Evolutionary conservation across 2,797 vertebrate genomes (phyloP), one percentile per base, ranked within the genome.

Genomic region (Acanthurus leucopareius): DNA sequence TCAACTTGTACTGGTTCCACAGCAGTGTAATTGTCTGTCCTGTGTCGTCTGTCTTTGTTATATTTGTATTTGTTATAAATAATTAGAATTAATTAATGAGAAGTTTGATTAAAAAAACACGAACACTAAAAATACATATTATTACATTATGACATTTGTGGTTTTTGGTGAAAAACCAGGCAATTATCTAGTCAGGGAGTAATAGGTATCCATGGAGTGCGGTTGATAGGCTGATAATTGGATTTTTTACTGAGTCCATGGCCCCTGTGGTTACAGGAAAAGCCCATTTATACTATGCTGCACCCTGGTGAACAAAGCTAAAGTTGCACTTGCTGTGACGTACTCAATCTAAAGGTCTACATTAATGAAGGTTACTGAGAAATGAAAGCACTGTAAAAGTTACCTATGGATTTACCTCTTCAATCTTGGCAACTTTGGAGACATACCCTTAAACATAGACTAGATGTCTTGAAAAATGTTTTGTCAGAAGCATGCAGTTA

Each of bases 241-340:
- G 3, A 40, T 57, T 5, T 38, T 7, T 35, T 32, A 15, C 16
- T 59, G 57, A 22, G 15, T 48, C 13, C 7, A 2, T 22, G 9
- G 4, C 17, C 0, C 28, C 7, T 45, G 35, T 19, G 2, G 10
- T n/a, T 65, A 54, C 28, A 52, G 42, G 35, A n/a, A 49, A 35
- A n/a, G 2, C 1, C 16, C 42, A 0, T 67, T 25, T n/a, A 9
- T 76, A 52, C 66, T 20, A 49, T 10, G 52, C 80, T 64, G 86
- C 80, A 0, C 72, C 77, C 88, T 86, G 70, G 57, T 70, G 87
- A 2, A 45, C 48, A 54, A 20, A 47, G 8, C 13, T 10, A 11
- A 10, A 58, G 15, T 10, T 83, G 19, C 75, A 74, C 1, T 28
- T 5, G 16, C 15, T 11, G 62, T 51, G 7, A 19, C 0, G 1